Base-by-base conservation (phyloP, 2,888 invertebrate species). In the Drosophila affinis region DNA sequence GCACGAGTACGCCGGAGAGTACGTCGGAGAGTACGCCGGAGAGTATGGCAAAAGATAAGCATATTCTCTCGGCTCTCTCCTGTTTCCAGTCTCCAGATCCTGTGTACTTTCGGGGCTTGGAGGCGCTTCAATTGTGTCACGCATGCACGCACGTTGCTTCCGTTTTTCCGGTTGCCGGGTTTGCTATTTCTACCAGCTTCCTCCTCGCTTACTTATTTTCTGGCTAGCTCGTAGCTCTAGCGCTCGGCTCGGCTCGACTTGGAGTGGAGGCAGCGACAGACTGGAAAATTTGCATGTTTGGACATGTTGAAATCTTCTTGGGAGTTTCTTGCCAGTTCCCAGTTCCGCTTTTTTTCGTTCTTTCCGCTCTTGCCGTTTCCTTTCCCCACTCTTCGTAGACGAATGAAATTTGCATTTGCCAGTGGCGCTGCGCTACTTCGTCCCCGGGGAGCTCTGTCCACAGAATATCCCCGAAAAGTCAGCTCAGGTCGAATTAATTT, bases 91-190 rank as follows among this genome's bases (percentile, higher is more conserved):
- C 14, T 14, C 2, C 39, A 39, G 39, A n/a, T 39, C 39, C 39
- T 2, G 7, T 14, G 39, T 39, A 39, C 39, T 39, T 34, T 44
- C 49, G 54, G 54, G 9, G 39, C 39, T 75, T 14, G 61, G 51
- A 77, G 87, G 82, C 83, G 83, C 88, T 85, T 89, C 89, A 87
- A 89, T 78, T 86, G 80, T 87, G 83, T 87, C 90, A 90, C 90
- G 90, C 90, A 89, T 89, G 90, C 90, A 90, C 90, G 90, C 90
- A 89, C 82, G 90, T 80, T 86, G 81, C 84, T 86, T 89, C 80
- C 90, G 89, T 78, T 89, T 90, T 85, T 85, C 89, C 89, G 89
- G 88, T 79, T 79, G 88, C 87, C 88, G 89, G 80, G 87, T 71
- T 89, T 88, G 74, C 79, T 78, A 77, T 77, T 83, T 88, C 88